phyloP scores from a whole-genome alignment of 2,888 invertebrate genomes.

The Xestia sexstrigata region DNA sequence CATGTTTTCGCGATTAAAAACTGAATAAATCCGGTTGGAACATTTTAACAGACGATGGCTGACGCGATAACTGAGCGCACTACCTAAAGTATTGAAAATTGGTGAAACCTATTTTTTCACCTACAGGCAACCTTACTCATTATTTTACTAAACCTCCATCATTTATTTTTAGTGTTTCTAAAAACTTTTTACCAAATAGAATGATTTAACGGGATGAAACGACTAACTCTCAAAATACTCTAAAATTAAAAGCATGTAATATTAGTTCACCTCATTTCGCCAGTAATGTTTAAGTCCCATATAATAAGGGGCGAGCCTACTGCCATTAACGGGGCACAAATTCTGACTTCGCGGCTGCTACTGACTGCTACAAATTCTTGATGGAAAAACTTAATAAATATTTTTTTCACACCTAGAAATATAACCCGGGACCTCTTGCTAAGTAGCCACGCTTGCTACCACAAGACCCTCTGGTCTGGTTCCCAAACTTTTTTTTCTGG shows the following conservation, averaged over 20 bases:
- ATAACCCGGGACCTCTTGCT: too few relatives aligned
- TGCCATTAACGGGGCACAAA: too few relatives aligned
- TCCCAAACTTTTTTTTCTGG: too few relatives aligned
- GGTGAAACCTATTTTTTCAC: background rate
- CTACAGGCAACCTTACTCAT: background rate
- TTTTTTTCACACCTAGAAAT: background rate
- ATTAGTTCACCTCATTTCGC: background rate
- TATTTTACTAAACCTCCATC: background rate
- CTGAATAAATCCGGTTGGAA: constrained; percentile 13
- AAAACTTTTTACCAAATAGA: background rate
- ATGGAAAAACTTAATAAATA: background rate
- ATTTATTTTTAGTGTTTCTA: background rate
- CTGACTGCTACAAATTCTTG: background rate
- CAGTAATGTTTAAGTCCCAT: background rate
- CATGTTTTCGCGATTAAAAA: constrained; percentile 16
- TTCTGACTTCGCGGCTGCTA: too few relatives aligned
- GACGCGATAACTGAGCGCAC: background rate
- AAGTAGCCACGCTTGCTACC: too few relatives aligned
- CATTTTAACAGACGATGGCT: background rate
- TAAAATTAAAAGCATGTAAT: background rate
- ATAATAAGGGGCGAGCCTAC: background rate
- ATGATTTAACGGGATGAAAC: too few relatives aligned
- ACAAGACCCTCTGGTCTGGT: too few relatives aligned
- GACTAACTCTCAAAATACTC: background rate
- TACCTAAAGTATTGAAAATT: background rate